phyloP scores from a whole-genome alignment of 1,140 invertebrate genomes.

The Drosophila sp. region DNA sequence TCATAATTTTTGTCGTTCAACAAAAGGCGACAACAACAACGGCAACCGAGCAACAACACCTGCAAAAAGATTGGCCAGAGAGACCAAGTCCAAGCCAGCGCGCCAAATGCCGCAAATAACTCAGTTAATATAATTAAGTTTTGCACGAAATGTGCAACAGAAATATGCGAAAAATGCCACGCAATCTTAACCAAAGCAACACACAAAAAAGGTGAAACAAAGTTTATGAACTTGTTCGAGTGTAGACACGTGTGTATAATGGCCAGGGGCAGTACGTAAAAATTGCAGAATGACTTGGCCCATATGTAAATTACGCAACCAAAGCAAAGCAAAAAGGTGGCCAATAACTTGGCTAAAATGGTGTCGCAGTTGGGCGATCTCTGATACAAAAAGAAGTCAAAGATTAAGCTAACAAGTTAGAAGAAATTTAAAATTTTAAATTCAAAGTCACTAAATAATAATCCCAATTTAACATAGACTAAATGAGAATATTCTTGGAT shows the following conservation, averaged over 20 bases:
- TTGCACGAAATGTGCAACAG: conserved; percentile 78
- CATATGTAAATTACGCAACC: conserved; percentile 32
- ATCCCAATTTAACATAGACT: too few relatives aligned
- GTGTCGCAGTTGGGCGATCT: too few relatives aligned
- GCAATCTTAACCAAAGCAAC: conserved; percentile 60
- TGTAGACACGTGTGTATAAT: conserved; percentile 45
- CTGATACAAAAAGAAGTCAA: too few relatives aligned
- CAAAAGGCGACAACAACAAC: conserved; percentile 43
- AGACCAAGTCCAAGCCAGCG: conserved; percentile 54
- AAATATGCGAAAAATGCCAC: conserved; percentile 79
- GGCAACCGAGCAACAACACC: conserved; percentile 37
- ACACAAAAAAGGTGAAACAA: conserved; percentile 50
- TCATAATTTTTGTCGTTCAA: conserved; percentile 80
- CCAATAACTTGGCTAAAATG: not conserved
- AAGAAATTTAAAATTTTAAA: too few relatives aligned
- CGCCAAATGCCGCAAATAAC: conserved; percentile 81
- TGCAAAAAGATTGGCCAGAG: conserved; percentile 40
- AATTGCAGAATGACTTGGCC: conserved; percentile 13
- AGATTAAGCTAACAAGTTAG: too few relatives aligned
- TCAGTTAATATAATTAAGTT: conserved; percentile 82
- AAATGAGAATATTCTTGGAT: too few relatives aligned
- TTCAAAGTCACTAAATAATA: too few relatives aligned
- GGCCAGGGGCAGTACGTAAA: not conserved
- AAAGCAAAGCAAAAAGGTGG: not conserved
- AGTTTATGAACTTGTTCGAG: conserved; percentile 70